phyloP scores from a whole-genome alignment of 2,113 vertebrate species.

The Lophochroa leadbeateri region DNA sequence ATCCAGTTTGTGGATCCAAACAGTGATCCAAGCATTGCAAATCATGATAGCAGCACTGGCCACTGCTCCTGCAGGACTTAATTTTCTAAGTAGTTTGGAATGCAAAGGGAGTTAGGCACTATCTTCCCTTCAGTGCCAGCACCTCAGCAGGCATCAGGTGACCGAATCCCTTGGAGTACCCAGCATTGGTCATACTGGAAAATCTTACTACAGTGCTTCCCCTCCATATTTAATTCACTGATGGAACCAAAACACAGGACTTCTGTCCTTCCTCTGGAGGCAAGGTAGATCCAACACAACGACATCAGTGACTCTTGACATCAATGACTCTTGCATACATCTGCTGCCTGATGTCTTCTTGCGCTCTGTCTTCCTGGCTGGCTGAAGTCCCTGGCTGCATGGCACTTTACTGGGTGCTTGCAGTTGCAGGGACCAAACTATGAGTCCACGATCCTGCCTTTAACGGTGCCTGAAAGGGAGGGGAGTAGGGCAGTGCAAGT shows the following conservation, averaged over 20 bases:
- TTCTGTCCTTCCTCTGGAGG: neutral
- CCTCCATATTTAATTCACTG: neutral
- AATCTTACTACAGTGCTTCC: neutral
- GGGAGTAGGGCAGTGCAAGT: neutral
- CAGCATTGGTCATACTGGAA: accelerated
- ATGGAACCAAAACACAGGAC: neutral
- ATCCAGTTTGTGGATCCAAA: neutral
- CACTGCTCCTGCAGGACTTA: neutral
- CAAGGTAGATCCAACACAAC: neutral
- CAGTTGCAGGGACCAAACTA: neutral
- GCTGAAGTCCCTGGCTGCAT: neutral
- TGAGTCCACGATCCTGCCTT: neutral
- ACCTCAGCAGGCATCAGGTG: neutral
- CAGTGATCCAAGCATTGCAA: neutral
- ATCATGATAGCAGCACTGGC: neutral
- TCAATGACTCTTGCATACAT: neutral
- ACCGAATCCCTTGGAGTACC: neutral
- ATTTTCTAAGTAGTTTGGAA: neutral
- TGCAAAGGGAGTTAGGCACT: neutral
- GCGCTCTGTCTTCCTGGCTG: accelerated
- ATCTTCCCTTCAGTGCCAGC: neutral
- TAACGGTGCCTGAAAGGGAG: neutral
- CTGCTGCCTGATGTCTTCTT: neutral
- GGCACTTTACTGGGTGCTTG: neutral
- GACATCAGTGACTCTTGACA: neutral